Evolutionary conservation across 2,888 invertebrate genomes (phyloP).

Genomic region (Thalpophila matura): DNA sequence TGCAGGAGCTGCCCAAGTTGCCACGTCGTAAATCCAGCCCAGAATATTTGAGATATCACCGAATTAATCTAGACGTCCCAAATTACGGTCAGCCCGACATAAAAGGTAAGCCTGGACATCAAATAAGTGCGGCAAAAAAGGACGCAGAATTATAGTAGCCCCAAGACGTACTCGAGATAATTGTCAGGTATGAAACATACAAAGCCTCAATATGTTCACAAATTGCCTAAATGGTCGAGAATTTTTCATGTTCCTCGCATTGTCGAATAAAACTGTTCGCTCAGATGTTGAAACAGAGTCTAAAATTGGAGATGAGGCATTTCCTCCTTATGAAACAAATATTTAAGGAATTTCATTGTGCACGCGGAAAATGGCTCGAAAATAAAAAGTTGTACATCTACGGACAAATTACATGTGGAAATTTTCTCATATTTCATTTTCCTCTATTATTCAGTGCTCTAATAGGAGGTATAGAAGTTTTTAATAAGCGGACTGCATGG

Average conservation of each 20-base stretch:
- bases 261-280: slow-evolving; percentile 33
- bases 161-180: slow-evolving; percentile 46
- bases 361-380: slow-evolving; percentile 52
- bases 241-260: slow-evolving; percentile 43
- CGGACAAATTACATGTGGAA: slow-evolving; percentile 50
- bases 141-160: slow-evolving; percentile 21
- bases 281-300: slow-evolving; percentile 49
- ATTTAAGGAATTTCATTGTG: slow-evolving; percentile 57
- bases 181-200: slow-evolving; percentile 53
- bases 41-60: slow-evolving; percentile 50
- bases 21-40: slow-evolving; percentile 39
- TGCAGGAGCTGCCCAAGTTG: slow-evolving; percentile 25
- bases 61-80: slow-evolving; percentile 53
- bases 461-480: slow-evolving; percentile 49
- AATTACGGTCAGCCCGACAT: slow-evolving; percentile 54
- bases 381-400: slow-evolving; percentile 58
- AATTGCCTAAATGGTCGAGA: slow-evolving; percentile 46
- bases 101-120: slow-evolving; percentile 25
- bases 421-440: slow-evolving; percentile 43
- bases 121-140: slow-evolving; percentile 27
- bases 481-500: slow-evolving; percentile 49
- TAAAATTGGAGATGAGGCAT: slow-evolving; percentile 31
- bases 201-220: slow-evolving; percentile 56
- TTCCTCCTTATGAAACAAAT: slow-evolving; percentile 41
- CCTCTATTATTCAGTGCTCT: slow-evolving; percentile 37